Conservation (phyloP, 2,888 invertebrate genomes). For the Drosophila paranaensis region DNA sequence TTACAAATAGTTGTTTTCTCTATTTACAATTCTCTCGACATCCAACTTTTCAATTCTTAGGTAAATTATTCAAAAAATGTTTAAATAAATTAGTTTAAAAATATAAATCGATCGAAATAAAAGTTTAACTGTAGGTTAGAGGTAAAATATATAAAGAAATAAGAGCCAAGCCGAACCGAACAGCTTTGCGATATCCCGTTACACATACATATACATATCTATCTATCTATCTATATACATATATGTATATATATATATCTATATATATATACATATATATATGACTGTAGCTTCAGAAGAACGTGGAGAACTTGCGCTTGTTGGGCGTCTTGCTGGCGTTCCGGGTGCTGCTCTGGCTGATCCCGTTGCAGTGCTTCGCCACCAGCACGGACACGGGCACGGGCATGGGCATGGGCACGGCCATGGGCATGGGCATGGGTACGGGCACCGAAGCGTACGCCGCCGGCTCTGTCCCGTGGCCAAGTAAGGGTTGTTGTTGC, state of each 20-base stretch:
- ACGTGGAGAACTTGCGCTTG: conserved; percentile 76
- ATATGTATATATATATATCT: background rate
- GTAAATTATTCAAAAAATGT: conserved; percentile 18
- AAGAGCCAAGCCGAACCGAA: conserved; percentile 11
- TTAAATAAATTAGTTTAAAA: conserved; percentile 21
- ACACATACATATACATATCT: conserved; percentile 9
- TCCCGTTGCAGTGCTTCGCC: conserved; percentile 60
- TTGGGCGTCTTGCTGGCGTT: conserved; percentile 65
- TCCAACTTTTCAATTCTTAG: conserved; percentile 11
- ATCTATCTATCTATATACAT: background rate
- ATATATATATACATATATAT: conserved; percentile 4
- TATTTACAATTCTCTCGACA: conserved; percentile 18
- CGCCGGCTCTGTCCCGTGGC: conserved; percentile 50
- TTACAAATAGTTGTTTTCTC: conserved; percentile 17
- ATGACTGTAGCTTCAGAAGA: conserved; percentile 57
- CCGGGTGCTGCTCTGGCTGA: conserved; percentile 44
- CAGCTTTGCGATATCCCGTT: conserved; percentile 15
- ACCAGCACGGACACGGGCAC: conserved; percentile 66
- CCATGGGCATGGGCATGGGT: conserved; percentile 38
- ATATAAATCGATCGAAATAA: conserved; percentile 20
- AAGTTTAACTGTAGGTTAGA: conserved; percentile 18
- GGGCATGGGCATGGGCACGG: conserved; percentile 60
- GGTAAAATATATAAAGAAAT: conserved; percentile 6
- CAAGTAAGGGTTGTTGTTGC: conserved; percentile 28
- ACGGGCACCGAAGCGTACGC: conserved; percentile 81